Percentiles rank a stretch among this genome's conserved stretches.
Evolutionary conservation across 2,888 invertebrate species (phyloP).

Genomic region (Hipparchia sbordonii): DNA sequence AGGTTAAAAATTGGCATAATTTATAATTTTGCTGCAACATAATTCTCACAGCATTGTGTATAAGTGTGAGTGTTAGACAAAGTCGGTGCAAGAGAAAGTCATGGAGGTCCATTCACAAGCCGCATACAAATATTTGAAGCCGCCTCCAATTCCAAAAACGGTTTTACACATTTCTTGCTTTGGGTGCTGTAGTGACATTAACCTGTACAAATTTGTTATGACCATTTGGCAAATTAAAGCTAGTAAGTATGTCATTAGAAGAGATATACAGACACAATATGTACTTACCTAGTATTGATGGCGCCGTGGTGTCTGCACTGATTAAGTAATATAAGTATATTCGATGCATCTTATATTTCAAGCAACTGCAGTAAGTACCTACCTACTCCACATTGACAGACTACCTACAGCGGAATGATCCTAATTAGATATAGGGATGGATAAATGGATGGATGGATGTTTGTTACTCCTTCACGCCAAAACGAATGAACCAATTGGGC

Average conservation of each 20-base stretch:
- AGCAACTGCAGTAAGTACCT: too few species aligned
- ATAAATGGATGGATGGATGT: too few species aligned
- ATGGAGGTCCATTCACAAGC: constrained; percentile 78
- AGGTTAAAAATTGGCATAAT: background rate
- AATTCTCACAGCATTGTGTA: constrained; percentile 46
- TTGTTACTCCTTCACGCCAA: too few species aligned
- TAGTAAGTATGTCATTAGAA: background rate
- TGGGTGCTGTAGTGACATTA: constrained; percentile 31
- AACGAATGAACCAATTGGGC: too few species aligned
- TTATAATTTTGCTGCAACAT: constrained; percentile 27
- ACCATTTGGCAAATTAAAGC: background rate
- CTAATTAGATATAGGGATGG: too few species aligned
- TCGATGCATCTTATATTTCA: too few species aligned
- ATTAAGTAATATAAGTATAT: too few species aligned
- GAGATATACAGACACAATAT: too few species aligned
- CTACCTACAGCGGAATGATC: too few species aligned
- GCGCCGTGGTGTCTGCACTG: too few species aligned
- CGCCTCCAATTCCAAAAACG: constrained; percentile 76
- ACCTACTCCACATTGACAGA: too few species aligned
- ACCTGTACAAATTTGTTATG: background rate
- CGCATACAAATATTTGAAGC: constrained; percentile 82
- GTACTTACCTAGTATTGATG: too few species aligned
- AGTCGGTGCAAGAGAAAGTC: constrained; percentile 74
- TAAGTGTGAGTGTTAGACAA: constrained; percentile 62
- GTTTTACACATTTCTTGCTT: constrained; percentile 68